Evolutionary conservation across 2,888 invertebrate genomes (phyloP), one percentile per base, ranked within the genome.

Genomic region (Papilio demoleus): DNA sequence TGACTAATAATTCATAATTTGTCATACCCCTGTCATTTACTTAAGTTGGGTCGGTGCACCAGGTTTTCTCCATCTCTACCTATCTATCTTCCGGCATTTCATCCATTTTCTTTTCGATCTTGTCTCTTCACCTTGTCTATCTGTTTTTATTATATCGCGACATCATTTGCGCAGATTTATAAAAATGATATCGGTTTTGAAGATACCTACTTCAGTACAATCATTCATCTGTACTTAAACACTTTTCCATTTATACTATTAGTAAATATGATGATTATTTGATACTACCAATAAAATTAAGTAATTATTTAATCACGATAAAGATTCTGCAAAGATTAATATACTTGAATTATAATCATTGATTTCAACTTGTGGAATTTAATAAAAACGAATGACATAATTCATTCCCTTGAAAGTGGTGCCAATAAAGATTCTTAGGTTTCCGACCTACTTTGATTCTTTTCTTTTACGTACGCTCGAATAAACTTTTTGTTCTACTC

Each of bases 361-460:
- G n/a, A 53, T 17, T 56, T 56, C 9, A 56, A 56, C 31, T 56
- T 31, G 31, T n/a, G 31, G 9, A 56, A 9, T 17, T 31, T 56
- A 31, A 56, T n/a, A 31, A 31, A 27, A 53, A 27, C 14, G 53
- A 56, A 56, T 56, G 27, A 56, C 17, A 56, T 53, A 56, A 56
- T 56, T 58, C 36, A 50, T 36, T 63, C n/a, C 9, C 47, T 47
- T 40, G 50, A 50, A 59, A 38, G 42, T 42, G n/a, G 8, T 34
- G 63, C 34, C 34, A 63, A 50, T 50, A 63, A 34, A 63, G n/a
- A 47, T 63, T 31, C 31, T 47, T 36, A 31, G 36, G 34, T 34
- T 47, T 63, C 31, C 47, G 63, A 63, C 63, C 63, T 47, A 63
- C 63, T 63, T 63, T 22, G 31, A 47, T 34, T 63, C 14, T 17